Conservation (phyloP, 1,140 invertebrate genomes). For the Plectus sambesii region DNA sequence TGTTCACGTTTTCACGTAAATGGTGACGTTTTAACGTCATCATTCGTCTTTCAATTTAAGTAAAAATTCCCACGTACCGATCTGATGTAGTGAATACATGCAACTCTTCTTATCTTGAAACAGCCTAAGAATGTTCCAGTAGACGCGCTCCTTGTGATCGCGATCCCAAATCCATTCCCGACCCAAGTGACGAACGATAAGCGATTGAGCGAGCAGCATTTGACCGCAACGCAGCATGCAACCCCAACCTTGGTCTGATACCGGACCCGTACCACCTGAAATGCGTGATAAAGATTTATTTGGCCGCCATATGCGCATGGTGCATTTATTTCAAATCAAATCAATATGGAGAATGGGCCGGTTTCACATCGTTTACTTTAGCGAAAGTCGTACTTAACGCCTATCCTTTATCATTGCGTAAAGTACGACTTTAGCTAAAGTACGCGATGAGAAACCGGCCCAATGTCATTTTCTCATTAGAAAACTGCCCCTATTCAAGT, state of each 20-base stretch:
- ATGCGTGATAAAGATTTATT: too few relatives aligned
- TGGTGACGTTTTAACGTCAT: background rate
- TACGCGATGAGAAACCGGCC: too few relatives aligned
- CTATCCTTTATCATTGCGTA: too few relatives aligned
- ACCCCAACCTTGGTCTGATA: slow-evolving; percentile 91
- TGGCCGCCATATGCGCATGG: too few relatives aligned
- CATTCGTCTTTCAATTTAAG: slow-evolving; percentile 10
- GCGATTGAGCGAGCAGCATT: slow-evolving; percentile 87
- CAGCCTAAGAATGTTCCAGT: slow-evolving; percentile 71
- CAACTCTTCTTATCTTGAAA: slow-evolving; percentile 80
- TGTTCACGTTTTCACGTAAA: too few relatives aligned
- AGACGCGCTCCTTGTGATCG: slow-evolving; percentile 58
- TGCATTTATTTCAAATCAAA: too few relatives aligned
- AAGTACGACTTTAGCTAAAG: too few relatives aligned
- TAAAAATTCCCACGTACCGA: slow-evolving; percentile 51
- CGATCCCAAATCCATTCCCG: slow-evolving; percentile 70
- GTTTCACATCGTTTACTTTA: too few relatives aligned
- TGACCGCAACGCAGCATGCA: slow-evolving; percentile 97
- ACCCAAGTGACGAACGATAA: slow-evolving; percentile 55
- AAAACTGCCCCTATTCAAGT: background rate
- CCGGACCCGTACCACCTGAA: slow-evolving; percentile 57
- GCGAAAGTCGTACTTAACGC: too few relatives aligned
- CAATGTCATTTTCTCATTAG: too few relatives aligned
- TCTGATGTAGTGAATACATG: slow-evolving; percentile 91
- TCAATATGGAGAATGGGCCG: too few relatives aligned